phyloP scores from a whole-genome alignment of 2,888 invertebrate species.

The Drosophila recens region DNA sequence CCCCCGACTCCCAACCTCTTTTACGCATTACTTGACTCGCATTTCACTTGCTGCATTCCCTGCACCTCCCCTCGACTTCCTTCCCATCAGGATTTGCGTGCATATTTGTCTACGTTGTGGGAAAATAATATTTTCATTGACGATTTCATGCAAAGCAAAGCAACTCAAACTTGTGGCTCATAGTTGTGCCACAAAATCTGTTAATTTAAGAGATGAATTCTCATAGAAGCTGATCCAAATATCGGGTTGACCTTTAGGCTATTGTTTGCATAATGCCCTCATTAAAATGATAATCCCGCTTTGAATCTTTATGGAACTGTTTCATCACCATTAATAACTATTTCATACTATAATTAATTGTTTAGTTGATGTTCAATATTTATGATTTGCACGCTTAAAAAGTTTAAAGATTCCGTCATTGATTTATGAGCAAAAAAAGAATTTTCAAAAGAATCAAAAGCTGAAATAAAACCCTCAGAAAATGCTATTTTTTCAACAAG shows the following conservation, averaged over 20 bases:
- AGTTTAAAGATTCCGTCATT: slow-evolving; percentile 38
- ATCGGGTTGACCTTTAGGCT: slow-evolving; percentile 1
- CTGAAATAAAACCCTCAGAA: slow-evolving; percentile 32
- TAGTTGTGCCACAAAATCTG: background rate
- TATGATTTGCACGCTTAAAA: slow-evolving; percentile 25
- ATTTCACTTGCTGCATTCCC: slow-evolving; percentile 65
- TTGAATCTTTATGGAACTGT: slow-evolving; percentile 19
- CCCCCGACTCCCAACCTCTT: slow-evolving; percentile 4
- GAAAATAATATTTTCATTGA: slow-evolving; percentile 63
- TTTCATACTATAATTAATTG: slow-evolving; percentile 56
- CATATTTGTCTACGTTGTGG: slow-evolving; percentile 51
- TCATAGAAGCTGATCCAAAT: background rate
- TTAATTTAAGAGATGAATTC: background rate
- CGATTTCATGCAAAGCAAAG: slow-evolving; percentile 7
- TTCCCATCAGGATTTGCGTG: slow-evolving; percentile 37
- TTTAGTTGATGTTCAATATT: slow-evolving; percentile 16
- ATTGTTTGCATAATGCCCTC: slow-evolving; percentile 20
- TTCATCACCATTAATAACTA: slow-evolving; percentile 49
- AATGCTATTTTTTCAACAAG: slow-evolving; percentile 23
- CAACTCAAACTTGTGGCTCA: background rate
- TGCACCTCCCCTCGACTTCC: background rate
- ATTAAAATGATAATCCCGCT: slow-evolving; percentile 24
- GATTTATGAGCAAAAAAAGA: slow-evolving; percentile 38
- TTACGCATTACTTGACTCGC: slow-evolving; percentile 60
- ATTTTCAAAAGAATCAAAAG: slow-evolving; percentile 18